Percentiles rank a stretch among this genome's conserved stretches.
These are phyloP conservation scores for Quadroppia sp. DNA, from an alignment of 2,888 invertebrate species.

Conservation along the genomic window DNA sequence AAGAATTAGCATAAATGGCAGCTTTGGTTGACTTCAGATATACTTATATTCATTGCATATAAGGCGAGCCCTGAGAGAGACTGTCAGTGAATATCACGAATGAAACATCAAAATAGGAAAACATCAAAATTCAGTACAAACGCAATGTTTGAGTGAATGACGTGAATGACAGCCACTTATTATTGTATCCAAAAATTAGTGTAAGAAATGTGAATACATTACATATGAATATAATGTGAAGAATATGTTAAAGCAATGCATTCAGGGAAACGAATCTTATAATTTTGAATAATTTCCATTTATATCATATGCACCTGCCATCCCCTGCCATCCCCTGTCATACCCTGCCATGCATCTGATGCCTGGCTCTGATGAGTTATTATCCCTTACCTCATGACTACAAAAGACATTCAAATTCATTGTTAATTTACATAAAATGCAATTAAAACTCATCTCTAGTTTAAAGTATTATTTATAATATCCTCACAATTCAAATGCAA, in stretches of 20 bases:
- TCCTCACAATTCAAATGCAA: slow-evolving; percentile 5
- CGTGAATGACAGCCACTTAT: slow-evolving; percentile 32
- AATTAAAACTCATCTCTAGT: not conserved
- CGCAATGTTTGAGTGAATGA: slow-evolving; percentile 20
- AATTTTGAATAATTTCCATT: slow-evolving; percentile 24
- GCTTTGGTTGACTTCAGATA: not conserved
- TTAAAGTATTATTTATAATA: not conserved
- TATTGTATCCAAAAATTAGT: slow-evolving; percentile 28
- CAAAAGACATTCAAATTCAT: not conserved
- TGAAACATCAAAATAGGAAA: no score
- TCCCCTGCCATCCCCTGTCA: slow-evolving; percentile 11
- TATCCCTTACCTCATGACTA: not conserved
- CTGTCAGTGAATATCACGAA: slow-evolving; percentile 10
- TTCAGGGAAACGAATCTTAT: slow-evolving; percentile 25
- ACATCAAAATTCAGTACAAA: slow-evolving; percentile 32
- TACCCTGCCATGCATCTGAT: not conserved
- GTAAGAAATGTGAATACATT: slow-evolving; percentile 15
- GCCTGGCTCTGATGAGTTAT: slow-evolving; percentile 12
- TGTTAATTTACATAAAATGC: slow-evolving; percentile 29
- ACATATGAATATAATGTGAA: not conserved
- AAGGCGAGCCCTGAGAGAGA: not conserved
- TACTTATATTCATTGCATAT: not conserved
- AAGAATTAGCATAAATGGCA: slow-evolving; percentile 28
- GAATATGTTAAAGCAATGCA: not conserved
- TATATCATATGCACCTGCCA: slow-evolving; percentile 34